phyloP scores from a whole-genome alignment of 2,113 vertebrate species.

The Macrotis lagotis region DNA sequence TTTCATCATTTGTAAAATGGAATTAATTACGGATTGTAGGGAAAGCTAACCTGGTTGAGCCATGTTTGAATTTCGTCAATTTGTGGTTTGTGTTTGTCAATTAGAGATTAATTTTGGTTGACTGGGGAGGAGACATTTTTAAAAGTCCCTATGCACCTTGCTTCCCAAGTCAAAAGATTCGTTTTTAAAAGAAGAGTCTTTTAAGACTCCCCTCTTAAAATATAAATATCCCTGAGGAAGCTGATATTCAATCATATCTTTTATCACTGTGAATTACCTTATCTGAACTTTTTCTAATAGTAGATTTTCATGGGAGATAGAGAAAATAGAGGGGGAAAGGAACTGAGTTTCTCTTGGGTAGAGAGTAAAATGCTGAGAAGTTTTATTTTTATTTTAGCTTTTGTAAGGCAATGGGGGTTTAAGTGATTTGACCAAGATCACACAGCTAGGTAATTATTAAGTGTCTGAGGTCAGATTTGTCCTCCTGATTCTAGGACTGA shows the following conservation, averaged over 20 bases:
- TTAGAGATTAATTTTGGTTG: background rate
- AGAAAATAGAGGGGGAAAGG: background rate
- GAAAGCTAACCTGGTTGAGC: background rate
- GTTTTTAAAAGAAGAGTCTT: background rate
- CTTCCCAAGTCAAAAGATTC: background rate
- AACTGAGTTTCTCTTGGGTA: background rate
- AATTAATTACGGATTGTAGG: background rate
- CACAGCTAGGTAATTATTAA: too few species aligned
- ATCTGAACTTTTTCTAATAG: background rate
- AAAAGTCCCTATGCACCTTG: background rate
- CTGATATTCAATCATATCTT: background rate
- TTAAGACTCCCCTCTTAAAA: background rate
- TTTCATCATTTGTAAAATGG: background rate
- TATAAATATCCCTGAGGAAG: background rate
- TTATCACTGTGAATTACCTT: background rate
- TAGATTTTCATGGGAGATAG: background rate
- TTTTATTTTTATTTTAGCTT: too few species aligned
- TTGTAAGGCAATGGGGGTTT: too few species aligned
- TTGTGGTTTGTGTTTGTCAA: too few species aligned
- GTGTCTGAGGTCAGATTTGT: too few species aligned
- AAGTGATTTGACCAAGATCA: too few species aligned
- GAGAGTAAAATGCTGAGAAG: background rate
- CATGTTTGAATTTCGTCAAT: background rate
- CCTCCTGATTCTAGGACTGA: too few species aligned
- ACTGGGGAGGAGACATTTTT: too few species aligned